Evolutionary conservation across 2,888 invertebrate genomes (phyloP).

Genomic region (Eulithis prunata): DNA sequence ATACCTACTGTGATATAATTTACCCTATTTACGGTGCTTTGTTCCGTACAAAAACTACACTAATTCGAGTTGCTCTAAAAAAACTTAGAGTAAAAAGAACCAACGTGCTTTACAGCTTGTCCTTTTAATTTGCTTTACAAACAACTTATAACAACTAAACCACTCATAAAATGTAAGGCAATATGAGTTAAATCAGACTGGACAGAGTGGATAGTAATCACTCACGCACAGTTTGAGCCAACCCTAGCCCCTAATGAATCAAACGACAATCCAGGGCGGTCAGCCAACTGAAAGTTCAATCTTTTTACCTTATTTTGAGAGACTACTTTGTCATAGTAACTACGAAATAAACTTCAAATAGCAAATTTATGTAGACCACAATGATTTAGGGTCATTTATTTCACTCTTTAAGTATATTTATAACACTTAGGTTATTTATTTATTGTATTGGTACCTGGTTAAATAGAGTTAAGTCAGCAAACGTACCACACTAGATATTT

Average conservation of each 20-base stretch:
- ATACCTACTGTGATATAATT: too few species aligned
- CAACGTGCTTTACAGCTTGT: neutral
- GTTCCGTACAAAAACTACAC: too few species aligned
- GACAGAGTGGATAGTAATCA: conserved; percentile 35
- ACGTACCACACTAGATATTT: neutral
- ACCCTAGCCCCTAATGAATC: conserved; percentile 56
- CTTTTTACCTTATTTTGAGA: conserved; percentile 4
- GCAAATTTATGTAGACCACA: neutral
- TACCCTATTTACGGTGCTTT: too few species aligned
- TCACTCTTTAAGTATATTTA: too few species aligned
- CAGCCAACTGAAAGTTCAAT: conserved; percentile 16
- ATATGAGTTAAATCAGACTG: conserved; percentile 36
- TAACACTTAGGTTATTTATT: neutral
- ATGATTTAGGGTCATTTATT: neutral
- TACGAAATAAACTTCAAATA: too few species aligned
- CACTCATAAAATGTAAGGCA: conserved; percentile 8
- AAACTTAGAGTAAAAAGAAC: too few species aligned
- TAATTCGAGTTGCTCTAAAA: too few species aligned
- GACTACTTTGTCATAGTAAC: neutral
- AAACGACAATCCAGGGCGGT: conserved; percentile 45
- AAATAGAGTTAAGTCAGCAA: neutral
- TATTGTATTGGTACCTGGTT: neutral
- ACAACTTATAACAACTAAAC: conserved; percentile 34
- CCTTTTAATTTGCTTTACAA: neutral
- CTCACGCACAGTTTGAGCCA: conserved; percentile 51